Evolutionary conservation across 2,888 invertebrate species (phyloP), one percentile per base, ranked within the genome.

Genomic region (Thumatha senex): DNA sequence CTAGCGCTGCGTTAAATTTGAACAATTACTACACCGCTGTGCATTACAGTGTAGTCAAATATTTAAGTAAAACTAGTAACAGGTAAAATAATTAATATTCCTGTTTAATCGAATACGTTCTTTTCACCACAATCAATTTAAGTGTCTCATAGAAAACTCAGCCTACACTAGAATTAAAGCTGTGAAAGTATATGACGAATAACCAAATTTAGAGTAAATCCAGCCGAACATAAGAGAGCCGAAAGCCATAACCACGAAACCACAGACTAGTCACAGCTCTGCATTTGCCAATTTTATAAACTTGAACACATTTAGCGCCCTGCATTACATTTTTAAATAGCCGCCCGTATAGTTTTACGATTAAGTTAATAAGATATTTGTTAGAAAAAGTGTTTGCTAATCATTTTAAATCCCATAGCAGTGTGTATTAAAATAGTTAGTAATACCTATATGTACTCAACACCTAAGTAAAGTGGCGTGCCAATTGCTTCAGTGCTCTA

Each of bases 271-370:
- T 49, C 58, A 51, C 63, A 58, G 53, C 61, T 46, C 40, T 46
- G 34, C n/a, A n/a, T n/a, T 56, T 67, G 64, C 64, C 67, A 65
- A 63, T 63, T 61, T 67, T 61, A 58, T 63, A 54, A 65, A 63
- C 53, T 46, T 40, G 39, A 48, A 43, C 56, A 48, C 61, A 61
- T 67, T 65, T 67, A 64, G 67, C 64, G 67, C 53, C 48, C 7
- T 39, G 8, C 36, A 31, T 35, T 46, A 47, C 56, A 36, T 12
- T 13, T 34, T n/a, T 14, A 47, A 43, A 45, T 58, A 51, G 54
- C 48, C 60, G 36, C 54, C 54, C 51, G 38, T 15, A 54, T 50
- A 31, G 43, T 61, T 65, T 65, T 61, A 65, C 51, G 56, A 61
- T 34, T 55, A 35, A 24, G 18, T 30, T 33, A 56, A 46, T 53